These are phyloP conservation scores for Pelmatolapia mariae DNA, from an alignment of 2,113 vertebrate species.

Conservation along the genomic window DNA sequence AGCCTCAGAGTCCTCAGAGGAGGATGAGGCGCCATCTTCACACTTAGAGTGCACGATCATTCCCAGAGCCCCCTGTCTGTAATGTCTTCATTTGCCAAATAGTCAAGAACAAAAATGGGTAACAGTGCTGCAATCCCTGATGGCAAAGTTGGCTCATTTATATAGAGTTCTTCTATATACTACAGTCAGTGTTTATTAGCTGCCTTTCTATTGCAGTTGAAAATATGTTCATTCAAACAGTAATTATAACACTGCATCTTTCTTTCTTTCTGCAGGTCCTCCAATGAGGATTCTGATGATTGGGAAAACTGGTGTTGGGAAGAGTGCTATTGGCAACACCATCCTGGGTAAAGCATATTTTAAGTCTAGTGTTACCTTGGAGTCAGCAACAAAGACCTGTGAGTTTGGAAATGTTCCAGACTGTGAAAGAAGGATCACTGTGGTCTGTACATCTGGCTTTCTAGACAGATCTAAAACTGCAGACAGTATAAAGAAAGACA, in stretches of 20 bases:
- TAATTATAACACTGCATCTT: not conserved
- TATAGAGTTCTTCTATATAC: not conserved
- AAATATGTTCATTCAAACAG: not conserved
- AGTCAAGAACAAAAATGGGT: not conserved
- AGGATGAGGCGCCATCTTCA: no score
- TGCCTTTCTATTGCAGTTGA: not conserved
- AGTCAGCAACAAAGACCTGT: slow-evolving; percentile 8
- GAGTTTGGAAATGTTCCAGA: not conserved
- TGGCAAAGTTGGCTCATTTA: not conserved
- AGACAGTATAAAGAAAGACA: not conserved
- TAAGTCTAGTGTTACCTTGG: not conserved
- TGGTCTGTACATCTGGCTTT: slow-evolving; percentile 18
- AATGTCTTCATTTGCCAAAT: not conserved
- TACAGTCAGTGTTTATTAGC: not conserved
- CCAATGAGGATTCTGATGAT: not conserved
- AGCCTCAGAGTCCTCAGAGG: no score
- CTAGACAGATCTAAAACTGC: not conserved
- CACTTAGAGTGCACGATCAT: no score
- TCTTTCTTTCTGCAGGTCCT: not conserved
- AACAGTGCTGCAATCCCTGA: not conserved
- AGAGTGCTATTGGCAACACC: slow-evolving; percentile 28
- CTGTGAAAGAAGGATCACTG: not conserved
- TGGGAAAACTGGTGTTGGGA: slow-evolving; percentile 24
- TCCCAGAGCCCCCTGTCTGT: no score
- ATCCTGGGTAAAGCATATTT: not conserved